phyloP scores from a whole-genome alignment of 1,140 invertebrate species.

The Drosophila tani region DNA sequence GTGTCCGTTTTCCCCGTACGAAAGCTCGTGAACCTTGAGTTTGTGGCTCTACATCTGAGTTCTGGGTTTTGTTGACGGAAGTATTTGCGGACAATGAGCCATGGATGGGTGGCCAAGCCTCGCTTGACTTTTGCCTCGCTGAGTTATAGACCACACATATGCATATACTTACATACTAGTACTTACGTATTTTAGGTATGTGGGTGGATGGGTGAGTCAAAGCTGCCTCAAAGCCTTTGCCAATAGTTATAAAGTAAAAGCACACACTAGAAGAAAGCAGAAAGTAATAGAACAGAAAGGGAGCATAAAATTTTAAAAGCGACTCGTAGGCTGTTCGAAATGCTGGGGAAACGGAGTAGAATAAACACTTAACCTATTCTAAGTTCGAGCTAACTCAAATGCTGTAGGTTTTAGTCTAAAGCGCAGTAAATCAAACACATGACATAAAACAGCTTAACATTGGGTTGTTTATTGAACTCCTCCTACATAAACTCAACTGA shows the following conservation, averaged over 20 bases:
- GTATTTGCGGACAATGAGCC: slow-evolving; percentile 18
- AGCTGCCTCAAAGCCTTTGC: slow-evolving; percentile 9
- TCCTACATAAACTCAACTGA: slow-evolving; percentile 4
- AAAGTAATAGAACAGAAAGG: slow-evolving; percentile 10
- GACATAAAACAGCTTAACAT: slow-evolving; percentile 2
- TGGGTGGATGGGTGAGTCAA: slow-evolving; percentile 20
- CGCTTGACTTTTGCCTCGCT: slow-evolving; percentile 30
- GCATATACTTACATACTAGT: neutral
- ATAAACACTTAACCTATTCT: neutral
- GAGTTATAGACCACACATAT: neutral
- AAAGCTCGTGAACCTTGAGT: neutral
- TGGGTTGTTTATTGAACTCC: neutral
- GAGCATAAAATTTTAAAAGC: neutral
- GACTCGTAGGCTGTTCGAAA: neutral
- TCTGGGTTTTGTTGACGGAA: slow-evolving; percentile 20
- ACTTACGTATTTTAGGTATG: neutral
- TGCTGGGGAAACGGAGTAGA: neutral
- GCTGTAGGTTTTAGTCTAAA: neutral
- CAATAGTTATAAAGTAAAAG: slow-evolving; percentile 26
- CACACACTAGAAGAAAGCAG: slow-evolving; percentile 7
- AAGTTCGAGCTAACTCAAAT: neutral
- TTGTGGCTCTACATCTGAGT: neutral
- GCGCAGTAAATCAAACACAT: slow-evolving; percentile 1
- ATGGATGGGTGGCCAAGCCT: slow-evolving; percentile 16
- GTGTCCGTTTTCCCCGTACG: neutral